phyloP scores from a whole-genome alignment of 2,797 vertebrate species.

The Pangasius djambal region DNA sequence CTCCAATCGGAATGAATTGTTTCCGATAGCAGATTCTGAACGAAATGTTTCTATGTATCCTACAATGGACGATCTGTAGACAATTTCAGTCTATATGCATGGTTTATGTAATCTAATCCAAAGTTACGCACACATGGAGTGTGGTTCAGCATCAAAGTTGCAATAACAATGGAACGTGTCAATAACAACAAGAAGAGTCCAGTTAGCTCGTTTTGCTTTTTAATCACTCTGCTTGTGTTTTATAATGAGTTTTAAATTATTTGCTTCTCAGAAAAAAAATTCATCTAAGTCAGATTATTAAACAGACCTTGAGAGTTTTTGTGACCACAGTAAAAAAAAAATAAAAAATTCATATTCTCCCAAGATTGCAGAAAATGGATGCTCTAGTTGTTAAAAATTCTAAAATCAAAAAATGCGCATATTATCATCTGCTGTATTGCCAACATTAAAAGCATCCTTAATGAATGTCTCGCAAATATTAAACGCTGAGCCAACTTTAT shows the following conservation, averaged over 20 bases:
- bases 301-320: not conserved
- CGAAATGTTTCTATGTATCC: not conserved
- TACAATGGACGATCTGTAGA: not conserved
- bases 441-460: slow-evolving; percentile 5
- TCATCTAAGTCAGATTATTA: not conserved
- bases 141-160: not conserved
- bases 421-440: not conserved
- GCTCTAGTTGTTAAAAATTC: not conserved
- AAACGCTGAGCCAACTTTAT: not conserved
- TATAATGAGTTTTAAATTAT: slow-evolving; percentile 2
- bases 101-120: not conserved
- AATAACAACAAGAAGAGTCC: not conserved
- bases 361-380: not conserved
- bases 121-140: not conserved
- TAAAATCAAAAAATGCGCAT: not conserved
- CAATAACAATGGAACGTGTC: not conserved
- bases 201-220: not conserved
- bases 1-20: not conserved
- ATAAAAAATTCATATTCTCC: not conserved
- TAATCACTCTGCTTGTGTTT: not conserved
- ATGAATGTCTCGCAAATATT: not conserved
- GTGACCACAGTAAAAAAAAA: not conserved
- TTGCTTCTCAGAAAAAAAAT: not conserved
- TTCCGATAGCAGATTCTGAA: not conserved
- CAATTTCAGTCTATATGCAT: not conserved